Evolutionary conservation across 1,140 invertebrate genomes (phyloP), one percentile per base, ranked within the genome.

Genomic region (Drosophila orosa): DNA sequence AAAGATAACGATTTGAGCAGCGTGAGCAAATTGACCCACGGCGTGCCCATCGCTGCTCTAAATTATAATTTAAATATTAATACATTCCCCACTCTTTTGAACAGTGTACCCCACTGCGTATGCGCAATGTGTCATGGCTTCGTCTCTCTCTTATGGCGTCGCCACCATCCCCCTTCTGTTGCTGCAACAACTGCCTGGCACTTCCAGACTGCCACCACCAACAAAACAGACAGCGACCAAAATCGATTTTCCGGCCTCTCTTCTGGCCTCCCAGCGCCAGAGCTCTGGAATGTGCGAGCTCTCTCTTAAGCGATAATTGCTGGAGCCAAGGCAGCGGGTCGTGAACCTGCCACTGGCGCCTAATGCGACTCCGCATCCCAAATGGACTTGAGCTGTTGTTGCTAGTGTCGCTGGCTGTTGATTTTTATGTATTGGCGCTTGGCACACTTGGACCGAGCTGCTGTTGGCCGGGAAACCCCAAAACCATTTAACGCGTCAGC

Each of bases 401-500:
- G 40, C 65, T 52, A n/a, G 40, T 45, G 45, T 31, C 55, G 54
- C 61, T 81, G 78, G 74, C 69, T 82, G 69, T 79, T 86, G 83
- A 86, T 87, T 86, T 89, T 84, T 80, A 89, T 84, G 69, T 84
- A 77, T 79, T 65, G 75, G 50, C 74, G 78, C 74, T 75, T 89
- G 83, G 84, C 84, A 89, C 73, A 87, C 57, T 87, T 87, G 84
- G 84, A 78, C 48, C 60, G 39, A 54, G 29, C 55, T 52, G 63
- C 80, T 66, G 67, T 44, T 81, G 82, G 74, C 61, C 83, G 83
- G 84, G 84, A 87, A 83, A 83, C 66, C 79, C 67, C 80, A 74
- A 58, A 71, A 89, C 67, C 84, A 89, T 89, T 89, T 89, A 89
- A 89, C 85, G 84, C 84, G 84, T 89, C 84, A 87, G 77, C 84